Conservation (phyloP, 2,113 vertebrate species). For the Anarrhichthys ocellatus region DNA sequence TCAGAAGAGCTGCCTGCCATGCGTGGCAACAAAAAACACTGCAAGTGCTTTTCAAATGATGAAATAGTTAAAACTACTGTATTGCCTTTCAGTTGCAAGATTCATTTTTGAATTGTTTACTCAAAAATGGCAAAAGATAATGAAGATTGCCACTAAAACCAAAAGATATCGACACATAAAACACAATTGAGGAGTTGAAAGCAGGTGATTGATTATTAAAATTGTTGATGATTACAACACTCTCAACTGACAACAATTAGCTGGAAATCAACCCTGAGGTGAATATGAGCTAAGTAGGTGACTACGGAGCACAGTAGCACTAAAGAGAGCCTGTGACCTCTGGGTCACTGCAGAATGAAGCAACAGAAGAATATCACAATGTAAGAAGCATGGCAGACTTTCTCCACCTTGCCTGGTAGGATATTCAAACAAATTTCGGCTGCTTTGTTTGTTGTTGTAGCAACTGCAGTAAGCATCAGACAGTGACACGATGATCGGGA, state of each 20-base stretch:
- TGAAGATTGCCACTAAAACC: too few species aligned
- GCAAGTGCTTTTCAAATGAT: not conserved
- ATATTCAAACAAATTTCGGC: constrained; percentile 58
- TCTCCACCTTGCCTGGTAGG: constrained; percentile 33
- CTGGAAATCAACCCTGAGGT: not conserved
- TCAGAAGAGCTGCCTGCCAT: not conserved
- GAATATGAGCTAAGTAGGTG: constrained; percentile 27
- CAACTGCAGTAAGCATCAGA: constrained; percentile 48
- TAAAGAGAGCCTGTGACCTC: constrained; percentile 11
- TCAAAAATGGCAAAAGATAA: not conserved
- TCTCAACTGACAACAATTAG: not conserved
- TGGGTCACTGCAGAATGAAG: constrained; percentile 27
- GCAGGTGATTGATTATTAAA: not conserved
- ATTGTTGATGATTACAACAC: not conserved
- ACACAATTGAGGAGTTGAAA: not conserved
- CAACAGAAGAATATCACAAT: constrained; percentile 14
- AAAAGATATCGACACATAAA: not conserved
- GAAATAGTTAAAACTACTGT: not conserved
- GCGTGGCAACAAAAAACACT: constrained; percentile 1
- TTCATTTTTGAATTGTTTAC: not conserved
- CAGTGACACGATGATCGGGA: constrained; percentile 34
- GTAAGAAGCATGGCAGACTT: constrained; percentile 17
- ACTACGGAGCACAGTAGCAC: not conserved
- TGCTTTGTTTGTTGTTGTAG: constrained; percentile 67
- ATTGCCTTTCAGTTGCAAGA: not conserved